Conservation (phyloP, 2,797 vertebrate genomes). For the Tragelaphus oryx region DNA sequence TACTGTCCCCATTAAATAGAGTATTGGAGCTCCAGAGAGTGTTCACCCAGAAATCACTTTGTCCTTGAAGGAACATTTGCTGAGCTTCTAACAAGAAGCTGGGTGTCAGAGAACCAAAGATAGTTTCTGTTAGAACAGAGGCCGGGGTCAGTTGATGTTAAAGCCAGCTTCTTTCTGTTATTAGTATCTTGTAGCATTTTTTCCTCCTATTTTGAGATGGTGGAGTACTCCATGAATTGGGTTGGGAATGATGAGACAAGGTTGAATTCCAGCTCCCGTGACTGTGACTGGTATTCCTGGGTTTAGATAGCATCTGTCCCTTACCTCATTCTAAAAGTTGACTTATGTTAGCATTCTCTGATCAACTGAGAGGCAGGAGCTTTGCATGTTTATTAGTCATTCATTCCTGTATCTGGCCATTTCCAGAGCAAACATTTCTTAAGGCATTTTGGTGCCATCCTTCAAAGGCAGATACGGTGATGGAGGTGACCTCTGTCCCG, state of each 20-base stretch:
- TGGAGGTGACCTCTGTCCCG: not conserved
- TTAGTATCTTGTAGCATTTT: not conserved
- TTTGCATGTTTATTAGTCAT: not conserved
- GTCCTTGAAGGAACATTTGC: not conserved
- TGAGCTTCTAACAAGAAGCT: not conserved
- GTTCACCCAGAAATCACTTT: not conserved
- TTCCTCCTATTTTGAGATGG: not conserved
- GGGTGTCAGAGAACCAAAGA: not conserved
- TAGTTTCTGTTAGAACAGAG: not conserved
- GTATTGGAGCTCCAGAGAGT: not conserved
- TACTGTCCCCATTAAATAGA: not conserved
- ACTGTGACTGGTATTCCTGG: not conserved
- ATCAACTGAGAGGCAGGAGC: not conserved
- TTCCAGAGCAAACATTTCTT: slow-evolving; percentile 5
- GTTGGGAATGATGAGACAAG: not conserved
- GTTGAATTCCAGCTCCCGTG: not conserved
- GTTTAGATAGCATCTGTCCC: not conserved
- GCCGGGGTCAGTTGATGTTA: not conserved
- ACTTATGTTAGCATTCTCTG: not conserved
- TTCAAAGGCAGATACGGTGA: not conserved
- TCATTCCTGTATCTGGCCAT: not conserved
- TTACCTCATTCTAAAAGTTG: not conserved
- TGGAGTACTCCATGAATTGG: not conserved
- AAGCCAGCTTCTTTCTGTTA: not conserved
- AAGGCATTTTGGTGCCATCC: not conserved